Percentiles rank a stretch among this genome's conserved stretches.
phyloP scores from a whole-genome alignment of 2,888 invertebrate species.

The Cheilosia impressa region DNA sequence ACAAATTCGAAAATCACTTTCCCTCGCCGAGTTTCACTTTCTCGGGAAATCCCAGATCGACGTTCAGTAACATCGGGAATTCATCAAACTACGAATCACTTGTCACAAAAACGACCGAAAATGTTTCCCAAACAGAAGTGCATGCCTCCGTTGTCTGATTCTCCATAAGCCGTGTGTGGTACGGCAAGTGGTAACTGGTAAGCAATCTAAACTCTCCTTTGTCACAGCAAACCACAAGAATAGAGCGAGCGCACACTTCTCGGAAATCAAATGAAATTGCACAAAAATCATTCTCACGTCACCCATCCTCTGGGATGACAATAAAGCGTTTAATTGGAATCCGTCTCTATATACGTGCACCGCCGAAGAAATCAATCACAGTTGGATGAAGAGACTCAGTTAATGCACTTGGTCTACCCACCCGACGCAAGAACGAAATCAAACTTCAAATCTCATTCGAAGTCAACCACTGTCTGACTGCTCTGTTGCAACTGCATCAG shows the following conservation, averaged over 20 bases:
- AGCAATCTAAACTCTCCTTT: slow-evolving; percentile 43
- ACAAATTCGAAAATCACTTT: background rate
- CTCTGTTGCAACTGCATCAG: slow-evolving; percentile 37
- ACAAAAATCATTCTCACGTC: slow-evolving; percentile 43
- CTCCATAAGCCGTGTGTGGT: slow-evolving; percentile 38
- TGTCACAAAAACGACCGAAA: slow-evolving; percentile 30
- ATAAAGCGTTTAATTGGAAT: slow-evolving; percentile 66
- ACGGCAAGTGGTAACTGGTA: background rate
- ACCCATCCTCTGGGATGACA: slow-evolving; percentile 55
- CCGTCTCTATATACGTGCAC: slow-evolving; percentile 14
- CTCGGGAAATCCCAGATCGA: background rate
- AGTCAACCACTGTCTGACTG: slow-evolving; percentile 21
- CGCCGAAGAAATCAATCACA: slow-evolving; percentile 67
- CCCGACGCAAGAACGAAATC: slow-evolving; percentile 39
- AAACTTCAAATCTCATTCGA: slow-evolving; percentile 20
- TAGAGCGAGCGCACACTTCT: slow-evolving; percentile 63
- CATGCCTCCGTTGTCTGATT: background rate
- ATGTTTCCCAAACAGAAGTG: slow-evolving; percentile 24
- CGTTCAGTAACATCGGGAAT: background rate
- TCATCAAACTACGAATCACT: slow-evolving; percentile 15
- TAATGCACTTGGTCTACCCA: slow-evolving; percentile 43
- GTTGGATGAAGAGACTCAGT: slow-evolving; percentile 21
- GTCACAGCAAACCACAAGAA: slow-evolving; percentile 47
- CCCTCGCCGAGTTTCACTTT: background rate
- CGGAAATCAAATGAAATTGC: slow-evolving; percentile 61